Evolutionary conservation across 1,140 invertebrate genomes (phyloP), one percentile per base, ranked within the genome.

Genomic region (Aphelenchoides fujianensis): DNA sequence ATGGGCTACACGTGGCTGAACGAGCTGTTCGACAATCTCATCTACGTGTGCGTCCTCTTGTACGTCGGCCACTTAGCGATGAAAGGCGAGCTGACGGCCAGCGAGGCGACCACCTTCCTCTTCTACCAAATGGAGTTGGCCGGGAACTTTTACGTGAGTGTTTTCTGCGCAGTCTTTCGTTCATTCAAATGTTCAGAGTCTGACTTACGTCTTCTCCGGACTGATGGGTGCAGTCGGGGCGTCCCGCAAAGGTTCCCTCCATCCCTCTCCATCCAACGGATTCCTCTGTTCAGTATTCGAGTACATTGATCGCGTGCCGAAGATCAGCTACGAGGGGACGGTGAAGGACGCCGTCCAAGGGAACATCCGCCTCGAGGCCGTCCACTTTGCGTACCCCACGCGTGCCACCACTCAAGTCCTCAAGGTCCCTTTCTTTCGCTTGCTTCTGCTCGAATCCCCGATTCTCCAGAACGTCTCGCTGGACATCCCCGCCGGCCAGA

Each of bases 341-440:
- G 27, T 2, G 2, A 34, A 61, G 36, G 2, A 30, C 0, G 16
- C n/a, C 28, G 70, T 83, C 1, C 64, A 83, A 30, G 81, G 82
- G 16, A 68, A 69, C 27, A 84, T 87, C 31, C 78, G 85, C 68
- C 87, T 88, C 68, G 73, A 82, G 7, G 75, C 85, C 79, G 85
- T 88, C 3, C 68, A 69, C n/a, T 88, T 87, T 77, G 81, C 81
- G 2, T 87, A 87, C 75, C 87, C 87, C 28, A 85, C 85, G 3
- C 79, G 87, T 68, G 84, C 84, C 59, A 85, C 85, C 30, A 75
- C 82, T 23, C 70, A 83, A 86, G 90, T 95, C 72, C 85, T 94
- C 2, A 88, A 89, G 77, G n/a, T n/a, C 85, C 87, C 19, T 86
- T 86, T 1, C 85, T 48, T 23, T 12, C 85, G 1, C 74, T 69